phyloP scores from a whole-genome alignment of 2,113 vertebrate species.

The Microtus oregoni region DNA sequence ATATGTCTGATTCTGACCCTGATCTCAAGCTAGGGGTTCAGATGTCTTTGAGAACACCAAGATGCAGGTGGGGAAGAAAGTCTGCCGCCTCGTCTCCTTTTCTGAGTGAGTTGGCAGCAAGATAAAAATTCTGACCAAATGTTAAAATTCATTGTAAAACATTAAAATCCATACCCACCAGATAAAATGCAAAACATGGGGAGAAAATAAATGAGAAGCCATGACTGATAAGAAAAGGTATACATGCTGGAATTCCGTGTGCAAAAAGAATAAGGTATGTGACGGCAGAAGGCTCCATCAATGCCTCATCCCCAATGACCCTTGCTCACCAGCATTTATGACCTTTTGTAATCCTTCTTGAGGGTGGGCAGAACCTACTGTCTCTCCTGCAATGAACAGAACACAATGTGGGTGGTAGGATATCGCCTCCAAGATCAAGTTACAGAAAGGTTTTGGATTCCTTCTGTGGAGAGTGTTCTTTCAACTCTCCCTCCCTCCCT shows the following conservation, averaged over 20 bases:
- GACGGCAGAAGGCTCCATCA: too few relatives aligned
- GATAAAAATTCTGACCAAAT: neutral
- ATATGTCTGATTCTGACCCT: neutral
- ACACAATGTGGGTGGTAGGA: neutral
- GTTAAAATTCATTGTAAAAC: neutral
- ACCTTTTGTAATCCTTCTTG: neutral
- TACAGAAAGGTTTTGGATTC: neutral
- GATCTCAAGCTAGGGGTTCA: neutral
- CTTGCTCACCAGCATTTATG: neutral
- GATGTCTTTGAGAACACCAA: conserved; percentile 19
- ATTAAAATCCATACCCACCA: neutral
- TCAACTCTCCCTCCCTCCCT: neutral
- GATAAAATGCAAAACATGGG: neutral
- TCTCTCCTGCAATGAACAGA: neutral
- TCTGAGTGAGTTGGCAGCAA: neutral
- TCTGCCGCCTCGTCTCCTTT: neutral
- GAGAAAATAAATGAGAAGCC: neutral
- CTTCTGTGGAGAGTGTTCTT: neutral
- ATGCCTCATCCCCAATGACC: neutral
- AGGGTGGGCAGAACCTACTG: neutral
- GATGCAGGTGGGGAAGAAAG: neutral
- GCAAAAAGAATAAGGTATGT: neutral
- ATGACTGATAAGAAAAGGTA: neutral
- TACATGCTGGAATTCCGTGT: neutral
- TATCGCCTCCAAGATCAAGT: neutral